Base-by-base conservation (phyloP, 1,140 invertebrate species). In the Drosophila equinoxialis region DNA sequence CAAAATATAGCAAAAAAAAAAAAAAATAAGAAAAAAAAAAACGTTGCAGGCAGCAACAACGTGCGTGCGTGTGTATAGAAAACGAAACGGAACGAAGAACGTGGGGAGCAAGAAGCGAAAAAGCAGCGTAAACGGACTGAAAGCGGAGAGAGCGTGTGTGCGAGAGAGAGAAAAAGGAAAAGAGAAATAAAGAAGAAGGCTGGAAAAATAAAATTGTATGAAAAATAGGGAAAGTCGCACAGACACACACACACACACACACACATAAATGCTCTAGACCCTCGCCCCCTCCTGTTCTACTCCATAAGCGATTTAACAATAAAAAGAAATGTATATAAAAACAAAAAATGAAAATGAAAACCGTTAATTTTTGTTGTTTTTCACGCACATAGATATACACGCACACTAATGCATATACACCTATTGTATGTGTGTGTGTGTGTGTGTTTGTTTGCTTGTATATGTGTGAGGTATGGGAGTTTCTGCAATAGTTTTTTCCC, bases 31-130 rank as follows among this genome's bases (percentile, higher is more conserved):
- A 61, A 13, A 41, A 55, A 68, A 75, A 68, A 74, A 65, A 81
- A 73, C 37, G 70, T 77, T 78, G 72, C 71, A 77, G 73, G 65
- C 73, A 80, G 77, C 81, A 84, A 85, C 77, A 83, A 86, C 78
- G 82, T 85, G 82, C 71, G 75, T 77, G 69, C 61, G 65, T 62
- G 37, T 65, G 64, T 62, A 48, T 68, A 74, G 71, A 68, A 72
- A 71, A 65, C 65, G 35, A 83, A 64, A 67, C 45, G 45, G 45
- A 51, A 60, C 14, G 68, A 75, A 60, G 68, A 75, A 60, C 55
- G 55, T 58, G 35, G 60, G 42, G 62, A 63, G 69, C 54, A 65
- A 42, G 33, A 37, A 48, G 45, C 45, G 17, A 17, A 48, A 48
- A 48, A 48, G 14, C 45, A 48, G 14, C 45, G 45, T 48, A 48